Evolutionary conservation across 1,140 invertebrate species (phyloP), one percentile per base, ranked within the genome.

Genomic region (Penaeus japonicus): DNA sequence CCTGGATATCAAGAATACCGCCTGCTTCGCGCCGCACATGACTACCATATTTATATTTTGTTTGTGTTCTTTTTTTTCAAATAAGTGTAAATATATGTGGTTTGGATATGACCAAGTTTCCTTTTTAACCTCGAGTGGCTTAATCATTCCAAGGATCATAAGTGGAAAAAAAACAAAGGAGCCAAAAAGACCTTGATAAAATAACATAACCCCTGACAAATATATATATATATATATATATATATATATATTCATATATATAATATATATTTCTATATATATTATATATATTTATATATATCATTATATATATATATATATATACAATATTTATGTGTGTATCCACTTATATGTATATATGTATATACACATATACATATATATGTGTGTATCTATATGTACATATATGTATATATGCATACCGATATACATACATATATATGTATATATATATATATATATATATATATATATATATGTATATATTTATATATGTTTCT

Each of bases 261-360:
- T 22, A 15, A 30, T 17, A 24, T 22, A 12, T 24, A 18, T 79
- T 20, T 39, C 30, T 79, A 53, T 39, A 79, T 39, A 79, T 79
- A 79, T 79, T 79, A 79, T 79, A 39, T 79, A 79, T 79, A 79
- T 79, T 35, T 79, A 79, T 79, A 79, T 79, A 79, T 79, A 79
- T 79, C 30, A 35, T 35, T 79, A 79, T 79, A 79, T 79, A 79
- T 47, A 79, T 47, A 79, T 79, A 79, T 47, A 79, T 79, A 79
- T 79, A 79, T 47, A 79, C 47, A 79, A 79, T 79, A 47, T 79
- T 35, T 35, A 79, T 79, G 30, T 79, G 30, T 79, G 30, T 79
- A 79, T 79, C 30, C 30, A 79, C 18, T 35, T 79, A 75, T 75
- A 75, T 75, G 30, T 75, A 75, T 75, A 75, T 75, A 75, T 75